Conservation (phyloP, 2,888 invertebrate species). For the Eremobia ochroleuca region DNA sequence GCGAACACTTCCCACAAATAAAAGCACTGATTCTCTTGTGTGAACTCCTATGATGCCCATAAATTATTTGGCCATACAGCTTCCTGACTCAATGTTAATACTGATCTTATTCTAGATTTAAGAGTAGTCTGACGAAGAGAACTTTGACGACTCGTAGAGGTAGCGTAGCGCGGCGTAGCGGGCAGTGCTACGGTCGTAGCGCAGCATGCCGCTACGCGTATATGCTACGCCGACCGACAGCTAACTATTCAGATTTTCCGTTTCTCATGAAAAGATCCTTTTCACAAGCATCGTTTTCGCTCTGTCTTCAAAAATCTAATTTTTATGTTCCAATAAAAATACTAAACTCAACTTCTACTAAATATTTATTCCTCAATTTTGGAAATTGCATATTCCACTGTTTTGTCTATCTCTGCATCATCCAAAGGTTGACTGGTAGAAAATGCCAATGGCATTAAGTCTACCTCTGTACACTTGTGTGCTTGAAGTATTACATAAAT, state of each 20-base stretch:
- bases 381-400: background rate
- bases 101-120: background rate
- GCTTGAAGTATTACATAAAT: background rate
- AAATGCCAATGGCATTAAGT: background rate
- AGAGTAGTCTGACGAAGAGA: no score
- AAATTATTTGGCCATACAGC: background rate
- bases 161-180: background rate
- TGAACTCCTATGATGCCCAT: background rate
- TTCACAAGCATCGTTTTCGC: background rate
- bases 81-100: background rate
- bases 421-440: background rate
- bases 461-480: background rate
- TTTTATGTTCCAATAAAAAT: background rate
- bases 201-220: background rate
- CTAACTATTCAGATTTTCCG: background rate
- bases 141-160: background rate
- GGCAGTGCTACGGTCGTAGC: conserved; percentile 2
- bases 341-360: background rate
- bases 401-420: background rate
- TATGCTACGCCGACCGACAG: background rate
- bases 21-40: background rate
- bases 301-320: background rate
- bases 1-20: background rate
- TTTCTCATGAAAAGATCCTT: background rate
- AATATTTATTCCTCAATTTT: background rate